Conservation (phyloP, 2,888 invertebrate genomes). For the Troides aeacus region DNA sequence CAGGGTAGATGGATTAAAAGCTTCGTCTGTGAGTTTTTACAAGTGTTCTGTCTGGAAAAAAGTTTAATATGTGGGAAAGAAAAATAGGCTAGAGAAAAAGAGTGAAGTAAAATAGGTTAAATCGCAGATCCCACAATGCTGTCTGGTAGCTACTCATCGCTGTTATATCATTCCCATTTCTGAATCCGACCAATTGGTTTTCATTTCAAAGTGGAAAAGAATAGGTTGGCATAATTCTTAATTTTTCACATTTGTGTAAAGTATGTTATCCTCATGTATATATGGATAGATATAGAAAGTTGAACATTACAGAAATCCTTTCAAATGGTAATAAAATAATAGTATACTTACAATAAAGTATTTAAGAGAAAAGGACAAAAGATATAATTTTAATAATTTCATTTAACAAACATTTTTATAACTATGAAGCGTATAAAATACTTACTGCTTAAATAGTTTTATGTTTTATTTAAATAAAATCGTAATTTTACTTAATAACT, state of each 20-base stretch:
- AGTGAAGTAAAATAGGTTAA: constrained; percentile 3
- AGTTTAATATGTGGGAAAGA: constrained; percentile 4
- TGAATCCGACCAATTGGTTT: constrained; percentile 8
- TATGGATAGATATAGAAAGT: no score
- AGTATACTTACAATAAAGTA: no score
- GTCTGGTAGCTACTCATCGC: constrained; percentile 6
- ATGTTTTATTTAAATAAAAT: not conserved
- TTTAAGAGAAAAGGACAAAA: not conserved
- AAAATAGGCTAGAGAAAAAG: constrained; percentile 3
- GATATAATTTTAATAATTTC: not conserved
- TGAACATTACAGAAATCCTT: no score
- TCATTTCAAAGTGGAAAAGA: constrained; percentile 4
- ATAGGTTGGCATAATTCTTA: no score
- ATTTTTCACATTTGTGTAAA: no score
- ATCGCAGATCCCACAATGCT: constrained; percentile 10
- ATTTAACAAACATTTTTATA: not conserved
- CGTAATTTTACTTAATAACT: not conserved
- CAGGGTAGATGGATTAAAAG: not conserved
- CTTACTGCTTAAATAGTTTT: not conserved
- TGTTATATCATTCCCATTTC: constrained; percentile 16
- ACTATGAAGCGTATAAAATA: not conserved
- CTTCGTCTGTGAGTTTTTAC: constrained; percentile 6
- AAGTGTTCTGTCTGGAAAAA: constrained; percentile 8
- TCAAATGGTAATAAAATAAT: no score
- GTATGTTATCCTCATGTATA: no score